phyloP scores from a whole-genome alignment of 1,140 invertebrate species.

The Diuraphis noxia region DNA sequence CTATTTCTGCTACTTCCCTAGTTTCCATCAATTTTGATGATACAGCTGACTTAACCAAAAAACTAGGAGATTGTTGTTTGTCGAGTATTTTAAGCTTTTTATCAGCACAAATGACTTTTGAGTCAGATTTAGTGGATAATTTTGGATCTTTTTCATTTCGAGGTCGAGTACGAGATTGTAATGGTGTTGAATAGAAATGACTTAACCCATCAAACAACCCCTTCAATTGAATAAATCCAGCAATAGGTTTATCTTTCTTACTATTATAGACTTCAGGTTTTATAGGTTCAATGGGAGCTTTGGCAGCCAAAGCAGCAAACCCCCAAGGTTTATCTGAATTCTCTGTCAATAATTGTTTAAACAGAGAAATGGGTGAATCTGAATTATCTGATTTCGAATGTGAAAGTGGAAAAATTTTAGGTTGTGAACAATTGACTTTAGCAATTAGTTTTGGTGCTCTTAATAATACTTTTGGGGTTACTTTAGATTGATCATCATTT shows the following conservation, averaged over 20 bases:
- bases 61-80: conserved; percentile 61
- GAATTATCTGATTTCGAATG: conserved; percentile 40
- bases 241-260: conserved; percentile 55
- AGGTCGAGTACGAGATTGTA: conserved; percentile 62
- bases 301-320: conserved; percentile 71
- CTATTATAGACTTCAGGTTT: neutral
- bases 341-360: conserved; percentile 42
- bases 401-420: conserved; percentile 45
- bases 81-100: conserved; percentile 4
- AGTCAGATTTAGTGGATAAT: neutral
- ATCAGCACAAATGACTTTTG: neutral
- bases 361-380: conserved; percentile 19
- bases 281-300: conserved; percentile 10
- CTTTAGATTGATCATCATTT: conserved; percentile 56
- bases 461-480: conserved; percentile 58
- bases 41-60: conserved; percentile 67
- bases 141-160: conserved; percentile 34
- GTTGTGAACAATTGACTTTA: conserved; percentile 31
- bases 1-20: conserved; percentile 61
- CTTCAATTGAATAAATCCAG: conserved; percentile 70
- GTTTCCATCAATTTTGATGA: conserved; percentile 67
- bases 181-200: conserved; percentile 76
- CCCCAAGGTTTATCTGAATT: conserved; percentile 69
- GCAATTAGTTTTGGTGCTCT: conserved; percentile 52
- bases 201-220: conserved; percentile 83